phyloP scores from a whole-genome alignment of 2,888 invertebrate species.

The Macrosiphum euphorbiae region DNA sequence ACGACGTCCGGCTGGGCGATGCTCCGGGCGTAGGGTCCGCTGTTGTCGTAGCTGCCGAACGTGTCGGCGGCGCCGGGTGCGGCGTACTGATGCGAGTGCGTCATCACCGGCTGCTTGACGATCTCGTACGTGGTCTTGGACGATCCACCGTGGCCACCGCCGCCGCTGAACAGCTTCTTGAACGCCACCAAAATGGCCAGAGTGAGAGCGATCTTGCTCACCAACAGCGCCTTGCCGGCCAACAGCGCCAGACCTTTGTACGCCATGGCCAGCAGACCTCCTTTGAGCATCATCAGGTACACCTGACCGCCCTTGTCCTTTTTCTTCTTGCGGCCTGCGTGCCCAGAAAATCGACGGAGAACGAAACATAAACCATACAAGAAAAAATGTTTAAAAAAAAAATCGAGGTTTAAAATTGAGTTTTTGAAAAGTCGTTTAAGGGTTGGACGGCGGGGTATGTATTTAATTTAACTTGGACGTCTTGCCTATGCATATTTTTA shows the following conservation, averaged over 20 bases:
- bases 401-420: neutral
- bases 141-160: slow-evolving; percentile 69
- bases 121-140: slow-evolving; percentile 89
- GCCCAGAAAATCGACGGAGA: no score
- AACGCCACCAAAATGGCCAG: slow-evolving; percentile 72
- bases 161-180: slow-evolving; percentile 75
- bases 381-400: neutral
- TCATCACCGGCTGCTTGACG: slow-evolving; percentile 87
- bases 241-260: slow-evolving; percentile 80
- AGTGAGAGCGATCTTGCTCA: slow-evolving; percentile 69
- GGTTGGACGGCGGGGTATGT: neutral
- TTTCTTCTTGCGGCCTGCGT: slow-evolving; percentile 75
- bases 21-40: slow-evolving; percentile 69
- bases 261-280: slow-evolving; percentile 80
- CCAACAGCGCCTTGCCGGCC: slow-evolving; percentile 69
- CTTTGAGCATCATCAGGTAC: slow-evolving; percentile 80
- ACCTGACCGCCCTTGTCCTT: slow-evolving; percentile 78
- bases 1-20: slow-evolving; percentile 61
- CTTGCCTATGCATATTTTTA: neutral
- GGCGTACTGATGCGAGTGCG: slow-evolving; percentile 80
- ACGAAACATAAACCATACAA: neutral
- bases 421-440: neutral
- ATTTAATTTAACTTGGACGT: neutral
- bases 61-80: slow-evolving; percentile 74
- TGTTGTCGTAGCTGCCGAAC: slow-evolving; percentile 71